Base-by-base conservation (phyloP, 2,113 vertebrate genomes). In the Baryphthengus martii region DNA sequence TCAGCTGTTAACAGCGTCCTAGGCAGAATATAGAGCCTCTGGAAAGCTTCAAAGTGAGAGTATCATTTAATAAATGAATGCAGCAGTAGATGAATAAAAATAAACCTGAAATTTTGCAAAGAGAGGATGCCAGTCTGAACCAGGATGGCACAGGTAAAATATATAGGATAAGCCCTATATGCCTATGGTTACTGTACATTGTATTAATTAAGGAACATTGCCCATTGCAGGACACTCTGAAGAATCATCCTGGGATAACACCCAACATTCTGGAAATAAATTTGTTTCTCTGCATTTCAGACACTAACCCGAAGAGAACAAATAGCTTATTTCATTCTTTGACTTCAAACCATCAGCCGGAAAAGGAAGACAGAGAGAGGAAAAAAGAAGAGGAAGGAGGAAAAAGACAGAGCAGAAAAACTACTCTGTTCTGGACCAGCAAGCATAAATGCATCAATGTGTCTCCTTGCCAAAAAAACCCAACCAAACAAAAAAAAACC, bases 191-290 rank as follows among this genome's bases (percentile, higher is more conserved):
- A 82, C 17, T 83, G 65, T 37, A 73, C 72, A 88, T 83, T 59
- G 40, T 85, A 94, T 95, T 97, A 96, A 97, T 96, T 97, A 97
- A 95, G 74, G 67, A 93, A 82, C 55, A 84, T 88, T 74, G 65
- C 37, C 61, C 79, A 24, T 86, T 95, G 86, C 62, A 78, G 53
- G 83, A 67, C 70, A 96, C 83, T 91, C 77, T 56, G 56, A 94
- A 96, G 91, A 97, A 97, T 95, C 89, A 96, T 74, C 93, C 84
- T 82, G 94, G 87, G 96, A 97, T 88, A 94, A 70, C 23, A 76
- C 85, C 73, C 84, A 92, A 94, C 40, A 86, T 63, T 53, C 33
- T 86, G 76, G 74, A 97, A 97, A 97, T 95, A 89, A 95, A 97
- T 97, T 90, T 93, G 5, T 76, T 86, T 56, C 35, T 74, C 28